Evolutionary conservation across 2,113 vertebrate species (phyloP).

Genomic region (Psilopogon haemacephalus): DNA sequence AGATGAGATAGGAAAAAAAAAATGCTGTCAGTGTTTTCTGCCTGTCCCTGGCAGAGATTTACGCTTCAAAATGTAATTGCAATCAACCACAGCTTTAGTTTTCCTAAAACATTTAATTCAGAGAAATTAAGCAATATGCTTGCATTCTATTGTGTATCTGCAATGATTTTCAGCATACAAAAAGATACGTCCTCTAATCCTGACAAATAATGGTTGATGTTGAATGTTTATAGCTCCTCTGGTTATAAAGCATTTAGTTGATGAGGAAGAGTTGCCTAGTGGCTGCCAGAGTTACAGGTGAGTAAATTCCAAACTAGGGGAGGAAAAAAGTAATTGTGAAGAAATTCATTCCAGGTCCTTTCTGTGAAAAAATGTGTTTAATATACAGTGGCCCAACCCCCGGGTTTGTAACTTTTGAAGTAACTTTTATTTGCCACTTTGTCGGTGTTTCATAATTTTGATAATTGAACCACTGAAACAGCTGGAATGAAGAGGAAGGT

Average conservation of each 20-base stretch:
- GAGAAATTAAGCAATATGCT: neutral
- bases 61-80: neutral
- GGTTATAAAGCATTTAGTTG: neutral
- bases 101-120: neutral
- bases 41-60: neutral
- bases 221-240: neutral
- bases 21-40: neutral
- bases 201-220: neutral
- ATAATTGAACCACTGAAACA: neutral
- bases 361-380: neutral
- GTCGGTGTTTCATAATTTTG: neutral
- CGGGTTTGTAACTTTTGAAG: neutral
- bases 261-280: neutral
- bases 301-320: neutral
- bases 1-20: neutral
- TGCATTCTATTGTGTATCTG: neutral
- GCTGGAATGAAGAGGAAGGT: neutral
- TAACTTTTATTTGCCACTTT: neutral
- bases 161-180: neutral
- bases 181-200: neutral
- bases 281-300: neutral
- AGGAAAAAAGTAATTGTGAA: neutral
- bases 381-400: neutral
- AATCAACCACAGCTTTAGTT: neutral
- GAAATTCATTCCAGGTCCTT: neutral